phyloP scores from a whole-genome alignment of 2,888 invertebrate genomes.

The Nemapogon koenigi region DNA sequence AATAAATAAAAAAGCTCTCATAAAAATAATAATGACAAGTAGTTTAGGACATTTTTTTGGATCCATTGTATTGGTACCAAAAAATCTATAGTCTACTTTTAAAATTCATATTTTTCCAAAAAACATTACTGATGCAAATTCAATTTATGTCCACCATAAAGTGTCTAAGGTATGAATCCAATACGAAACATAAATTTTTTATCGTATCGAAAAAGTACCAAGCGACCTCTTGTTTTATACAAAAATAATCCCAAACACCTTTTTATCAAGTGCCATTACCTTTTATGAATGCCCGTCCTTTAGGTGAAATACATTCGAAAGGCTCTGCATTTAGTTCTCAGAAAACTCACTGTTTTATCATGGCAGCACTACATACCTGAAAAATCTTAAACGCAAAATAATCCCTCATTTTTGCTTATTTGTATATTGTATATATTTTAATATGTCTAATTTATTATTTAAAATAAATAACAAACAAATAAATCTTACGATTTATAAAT shows the following conservation, averaged over 20 bases:
- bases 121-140: slow-evolving; percentile 30
- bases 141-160: slow-evolving; percentile 30
- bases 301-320: slow-evolving; percentile 17
- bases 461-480: too few relatives aligned
- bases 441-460: too few relatives aligned
- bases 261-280: slow-evolving; percentile 34
- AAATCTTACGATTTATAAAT: too few relatives aligned
- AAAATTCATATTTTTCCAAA: too few relatives aligned
- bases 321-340: slow-evolving; percentile 30
- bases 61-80: too few relatives aligned
- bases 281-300: slow-evolving; percentile 23
- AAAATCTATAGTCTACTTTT: too few relatives aligned
- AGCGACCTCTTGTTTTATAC: slow-evolving; percentile 22
- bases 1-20: too few relatives aligned
- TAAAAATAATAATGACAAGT: too few relatives aligned
- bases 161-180: slow-evolving; percentile 27
- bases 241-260: slow-evolving; percentile 29
- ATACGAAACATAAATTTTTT: slow-evolving; percentile 25
- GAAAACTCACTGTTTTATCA: slow-evolving; percentile 24
- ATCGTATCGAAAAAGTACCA: slow-evolving; percentile 23
- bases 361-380: slow-evolving; percentile 48
- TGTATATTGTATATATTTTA: too few relatives aligned
- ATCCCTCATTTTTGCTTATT: too few relatives aligned
- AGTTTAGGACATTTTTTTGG: too few relatives aligned
- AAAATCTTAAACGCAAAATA: too few relatives aligned